Evolutionary conservation across 2,888 invertebrate genomes (phyloP), one percentile per base, ranked within the genome.

Genomic region (Megaustenia siamemsis): DNA sequence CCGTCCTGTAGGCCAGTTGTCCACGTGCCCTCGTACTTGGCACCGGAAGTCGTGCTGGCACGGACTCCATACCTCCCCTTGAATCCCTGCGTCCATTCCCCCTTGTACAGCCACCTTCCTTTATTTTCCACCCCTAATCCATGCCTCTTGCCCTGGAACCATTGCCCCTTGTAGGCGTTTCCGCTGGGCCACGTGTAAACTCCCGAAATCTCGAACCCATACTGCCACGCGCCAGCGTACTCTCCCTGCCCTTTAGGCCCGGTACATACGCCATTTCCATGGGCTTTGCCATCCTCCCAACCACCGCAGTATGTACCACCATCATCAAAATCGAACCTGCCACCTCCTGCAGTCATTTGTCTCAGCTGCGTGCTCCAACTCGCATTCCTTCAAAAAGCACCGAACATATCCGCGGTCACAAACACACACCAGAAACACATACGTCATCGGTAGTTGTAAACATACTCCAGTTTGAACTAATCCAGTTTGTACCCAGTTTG

Each of bases 301-400:
- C 99, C 99, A 92, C 99, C 99, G 95, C 99, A 98, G 95, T 98
- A 99, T 90, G 99, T 98, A 92, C 99, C 99, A 92, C 99, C 99
- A 95, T 99, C 99, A 96, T 99, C 99, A 95, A 99, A 99, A 96
- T 99, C 99, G 95, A 99, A 99, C 93, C 99, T 96, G 93, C 99
- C 99, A 93, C 99, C 99, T 76, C 93, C 93, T 56, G 91, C 87
- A 86, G 91, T 92, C 92, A 92, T 92, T 79, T 69, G 78, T 75
- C 45, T 40, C 10, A 43, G 40, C 40, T 79, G 68, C 35, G 63
- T 8, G 32, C 87, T 60, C 10, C 69, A 68, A 35, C 68, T n/a
- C n/a, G n/a, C n/a, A n/a, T n/a, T n/a, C n/a, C n/a, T n/a, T n/a
- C n/a, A n/a, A n/a, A n/a, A n/a, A n/a, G n/a, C n/a, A n/a, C n/a